Evolutionary conservation across 2,797 vertebrate genomes (phyloP).

Genomic region (Sebastes iracundus): DNA sequence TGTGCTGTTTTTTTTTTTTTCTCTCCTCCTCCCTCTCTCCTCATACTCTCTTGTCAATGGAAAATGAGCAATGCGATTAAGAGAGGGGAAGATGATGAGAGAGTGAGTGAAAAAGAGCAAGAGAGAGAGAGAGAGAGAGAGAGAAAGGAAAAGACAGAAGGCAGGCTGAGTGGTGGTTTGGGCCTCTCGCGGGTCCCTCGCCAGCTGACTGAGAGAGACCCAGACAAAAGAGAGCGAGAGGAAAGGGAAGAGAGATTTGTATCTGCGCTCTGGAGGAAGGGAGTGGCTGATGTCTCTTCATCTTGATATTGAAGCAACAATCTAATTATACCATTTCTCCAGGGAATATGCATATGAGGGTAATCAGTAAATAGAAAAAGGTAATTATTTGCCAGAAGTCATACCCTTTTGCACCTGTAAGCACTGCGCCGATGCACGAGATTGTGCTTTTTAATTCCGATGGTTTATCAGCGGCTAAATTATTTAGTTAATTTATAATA

Average conservation of each 20-base stretch:
- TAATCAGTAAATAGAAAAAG: conserved; percentile 83
- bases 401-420: conserved; percentile 74
- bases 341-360: conserved; percentile 76
- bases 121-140: conserved; percentile 7
- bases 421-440: conserved; percentile 58
- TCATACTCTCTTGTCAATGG: conserved; percentile 74
- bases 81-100: conserved; percentile 71
- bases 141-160: conserved; percentile 41
- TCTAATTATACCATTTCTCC: conserved; percentile 80
- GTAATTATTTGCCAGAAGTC: conserved; percentile 81
- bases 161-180: conserved; percentile 60
- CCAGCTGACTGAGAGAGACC: conserved; percentile 68
- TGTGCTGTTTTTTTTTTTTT: conserved; percentile 41
- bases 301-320: conserved; percentile 80
- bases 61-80: conserved; percentile 79
- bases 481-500: conserved; percentile 81
- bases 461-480: conserved; percentile 77
- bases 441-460: conserved; percentile 57
- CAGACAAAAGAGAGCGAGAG: conserved; percentile 41
- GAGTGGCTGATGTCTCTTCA: conserved; percentile 70
- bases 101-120: conserved; percentile 47
- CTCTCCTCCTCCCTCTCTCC: background rate
- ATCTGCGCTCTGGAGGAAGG: conserved; percentile 66
- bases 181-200: conserved; percentile 57
- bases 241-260: conserved; percentile 46